Evolutionary conservation across 1,140 invertebrate species (phyloP).

Genomic region (Hycleus cichorii): DNA sequence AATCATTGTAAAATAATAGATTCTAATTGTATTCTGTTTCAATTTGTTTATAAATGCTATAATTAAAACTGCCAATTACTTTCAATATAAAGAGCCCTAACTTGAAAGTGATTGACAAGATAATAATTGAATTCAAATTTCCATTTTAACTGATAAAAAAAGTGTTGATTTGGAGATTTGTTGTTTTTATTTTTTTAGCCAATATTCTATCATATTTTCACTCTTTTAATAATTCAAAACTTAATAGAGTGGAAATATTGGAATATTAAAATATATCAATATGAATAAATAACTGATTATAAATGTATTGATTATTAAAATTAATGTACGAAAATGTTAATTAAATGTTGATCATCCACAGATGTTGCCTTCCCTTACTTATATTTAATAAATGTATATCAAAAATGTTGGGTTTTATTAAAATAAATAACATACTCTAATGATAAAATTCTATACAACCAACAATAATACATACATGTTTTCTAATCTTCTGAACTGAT

Average conservation of each 20-base stretch:
- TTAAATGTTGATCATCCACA: conserved; percentile 12
- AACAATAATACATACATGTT: too few species aligned
- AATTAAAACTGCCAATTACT: conserved; percentile 3
- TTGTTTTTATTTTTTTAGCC: too few species aligned
- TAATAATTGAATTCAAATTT: not conserved
- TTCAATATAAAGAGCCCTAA: conserved; percentile 15
- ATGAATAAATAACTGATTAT: not conserved
- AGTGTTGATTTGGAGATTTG: not conserved
- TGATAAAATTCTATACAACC: too few species aligned
- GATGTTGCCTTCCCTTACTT: conserved; percentile 12
- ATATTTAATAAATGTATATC: conserved; percentile 10
- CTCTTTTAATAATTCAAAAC: not conserved
- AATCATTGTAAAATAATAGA: not conserved
- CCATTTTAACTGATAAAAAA: not conserved
- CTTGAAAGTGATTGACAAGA: conserved; percentile 14
- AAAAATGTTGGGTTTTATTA: not conserved
- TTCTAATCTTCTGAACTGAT: too few species aligned
- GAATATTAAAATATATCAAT: not conserved
- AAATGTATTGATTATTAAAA: not conserved
- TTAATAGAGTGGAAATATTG: not conserved
- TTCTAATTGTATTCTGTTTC: not conserved
- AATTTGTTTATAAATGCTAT: not conserved
- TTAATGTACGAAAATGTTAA: not conserved
- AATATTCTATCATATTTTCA: too few species aligned
- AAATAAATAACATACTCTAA: not conserved